Conservation (phyloP, 2,113 vertebrate genomes). For the Phylloscopus trochilus region DNA sequence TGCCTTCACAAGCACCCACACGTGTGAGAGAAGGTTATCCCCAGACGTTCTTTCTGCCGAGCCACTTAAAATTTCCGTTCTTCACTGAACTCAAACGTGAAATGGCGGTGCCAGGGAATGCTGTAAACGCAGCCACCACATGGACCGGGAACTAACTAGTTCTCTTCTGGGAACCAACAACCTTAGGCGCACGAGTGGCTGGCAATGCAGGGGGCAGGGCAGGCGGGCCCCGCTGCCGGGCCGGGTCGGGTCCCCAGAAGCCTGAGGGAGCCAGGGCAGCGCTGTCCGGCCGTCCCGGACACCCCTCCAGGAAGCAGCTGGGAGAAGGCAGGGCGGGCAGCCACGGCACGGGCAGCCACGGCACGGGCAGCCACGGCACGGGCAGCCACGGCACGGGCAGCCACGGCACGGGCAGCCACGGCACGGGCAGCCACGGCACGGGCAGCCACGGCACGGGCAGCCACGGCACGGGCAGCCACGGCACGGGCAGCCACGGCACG, state of each 20-base stretch:
- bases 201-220: neutral
- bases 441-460: accelerated
- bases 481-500: accelerated
- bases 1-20: accelerated
- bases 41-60: accelerated
- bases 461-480: accelerated
- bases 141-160: neutral
- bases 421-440: accelerated
- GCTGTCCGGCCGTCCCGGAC: accelerated
- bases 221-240: no score
- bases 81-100: neutral
- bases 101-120: neutral
- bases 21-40: no score
- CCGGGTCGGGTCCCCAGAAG: no score
- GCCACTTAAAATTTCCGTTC: accelerated
- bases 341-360: accelerated
- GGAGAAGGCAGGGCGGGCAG: accelerated
- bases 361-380: accelerated
- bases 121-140: neutral
- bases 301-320: accelerated
- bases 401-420: accelerated
- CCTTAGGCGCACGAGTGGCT: neutral
- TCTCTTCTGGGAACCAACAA: no score
- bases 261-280: neutral
- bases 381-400: accelerated